phyloP scores from a whole-genome alignment of 2,888 invertebrate species.

The Tiliacea aurago region DNA sequence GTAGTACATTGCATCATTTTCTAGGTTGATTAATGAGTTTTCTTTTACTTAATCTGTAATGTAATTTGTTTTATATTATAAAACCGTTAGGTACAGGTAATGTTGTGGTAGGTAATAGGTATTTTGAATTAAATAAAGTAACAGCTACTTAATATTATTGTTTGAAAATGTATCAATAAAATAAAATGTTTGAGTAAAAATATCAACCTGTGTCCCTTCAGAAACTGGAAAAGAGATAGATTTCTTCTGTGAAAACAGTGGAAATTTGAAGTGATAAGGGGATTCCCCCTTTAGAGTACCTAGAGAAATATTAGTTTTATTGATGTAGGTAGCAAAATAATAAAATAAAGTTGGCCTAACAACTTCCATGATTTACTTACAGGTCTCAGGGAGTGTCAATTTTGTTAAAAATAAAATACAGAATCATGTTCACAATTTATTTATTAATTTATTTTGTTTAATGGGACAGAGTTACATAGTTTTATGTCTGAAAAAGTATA shows the following conservation, averaged over 20 bases:
- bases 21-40: constrained; percentile 61
- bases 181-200: no score
- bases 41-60: constrained; percentile 42
- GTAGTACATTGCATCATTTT: constrained; percentile 66
- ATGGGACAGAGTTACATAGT: constrained; percentile 65
- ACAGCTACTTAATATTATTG: not conserved
- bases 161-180: no score
- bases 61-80: constrained; percentile 46
- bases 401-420: constrained; percentile 33
- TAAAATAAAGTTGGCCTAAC: no score
- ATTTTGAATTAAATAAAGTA: not conserved
- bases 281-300: no score
- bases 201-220: not conserved
- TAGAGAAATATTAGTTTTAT: no score
- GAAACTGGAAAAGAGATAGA: not conserved
- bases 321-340: no score
- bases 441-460: constrained; percentile 59
- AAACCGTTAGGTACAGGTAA: not conserved
- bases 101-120: not conserved
- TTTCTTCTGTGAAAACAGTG: no score
- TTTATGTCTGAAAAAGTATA: constrained; percentile 60
- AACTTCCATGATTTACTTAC: no score
- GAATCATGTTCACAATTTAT: constrained; percentile 48
- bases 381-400: no score
- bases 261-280: no score